Evolutionary conservation across 2,888 invertebrate genomes (phyloP).

Genomic region (Metopia argyrocephala): DNA sequence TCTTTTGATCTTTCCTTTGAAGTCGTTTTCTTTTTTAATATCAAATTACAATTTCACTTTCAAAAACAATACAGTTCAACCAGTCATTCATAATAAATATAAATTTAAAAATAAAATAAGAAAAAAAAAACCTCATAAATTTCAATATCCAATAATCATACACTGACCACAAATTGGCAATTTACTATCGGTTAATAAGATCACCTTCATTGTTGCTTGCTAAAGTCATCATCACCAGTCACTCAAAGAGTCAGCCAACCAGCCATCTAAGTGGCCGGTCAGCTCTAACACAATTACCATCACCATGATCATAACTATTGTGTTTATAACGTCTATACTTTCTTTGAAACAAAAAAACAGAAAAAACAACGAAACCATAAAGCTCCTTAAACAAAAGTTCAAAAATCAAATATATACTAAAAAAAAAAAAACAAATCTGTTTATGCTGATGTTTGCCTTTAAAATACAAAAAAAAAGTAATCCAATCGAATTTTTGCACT

Average conservation of each 20-base stretch:
- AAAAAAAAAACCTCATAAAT: constrained; percentile 46
- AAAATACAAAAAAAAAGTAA: constrained; percentile 9
- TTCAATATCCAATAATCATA: constrained; percentile 59
- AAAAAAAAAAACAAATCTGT: constrained; percentile 4
- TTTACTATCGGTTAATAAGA: constrained; percentile 61
- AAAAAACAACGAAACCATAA: background rate
- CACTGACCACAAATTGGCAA: constrained; percentile 61
- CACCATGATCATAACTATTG: constrained; percentile 24
- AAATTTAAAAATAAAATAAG: background rate
- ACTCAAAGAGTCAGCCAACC: background rate
- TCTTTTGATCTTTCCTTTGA: background rate
- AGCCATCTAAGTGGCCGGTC: background rate
- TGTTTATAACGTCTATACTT: constrained; percentile 34
- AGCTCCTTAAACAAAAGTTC: background rate
- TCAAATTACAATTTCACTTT: background rate
- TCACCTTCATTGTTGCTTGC: constrained; percentile 39
- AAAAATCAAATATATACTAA: background rate
- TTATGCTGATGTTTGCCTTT: constrained; percentile 22
- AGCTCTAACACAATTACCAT: constrained; percentile 4
- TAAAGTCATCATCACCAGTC: constrained; percentile 17
- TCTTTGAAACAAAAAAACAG: constrained; percentile 5
- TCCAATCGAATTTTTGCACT: constrained; percentile 58
- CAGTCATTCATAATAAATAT: background rate
- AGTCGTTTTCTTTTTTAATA: background rate
- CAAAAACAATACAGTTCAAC: background rate